Conservation (phyloP, 2,888 invertebrate species). For the Drepana falcataria region DNA sequence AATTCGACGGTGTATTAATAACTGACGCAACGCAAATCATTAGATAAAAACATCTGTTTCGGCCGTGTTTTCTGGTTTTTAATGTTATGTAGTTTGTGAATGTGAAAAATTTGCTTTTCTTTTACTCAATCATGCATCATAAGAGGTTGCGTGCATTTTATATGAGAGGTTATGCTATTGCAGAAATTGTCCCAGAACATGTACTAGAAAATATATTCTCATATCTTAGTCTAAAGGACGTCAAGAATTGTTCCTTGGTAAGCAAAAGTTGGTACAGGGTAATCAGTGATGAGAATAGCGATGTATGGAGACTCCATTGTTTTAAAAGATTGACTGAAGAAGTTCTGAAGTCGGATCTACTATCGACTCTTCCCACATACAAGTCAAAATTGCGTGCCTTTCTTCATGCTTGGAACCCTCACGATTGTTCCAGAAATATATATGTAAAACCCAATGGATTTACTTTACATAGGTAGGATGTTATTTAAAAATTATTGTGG, state of each 20-base stretch:
- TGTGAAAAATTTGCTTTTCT: neutral
- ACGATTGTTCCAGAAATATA: constrained; percentile 97
- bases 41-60: no score
- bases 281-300: constrained; percentile 94
- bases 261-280: constrained; percentile 96
- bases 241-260: constrained; percentile 92
- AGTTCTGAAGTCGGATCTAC: constrained; percentile 91
- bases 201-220: constrained; percentile 95
- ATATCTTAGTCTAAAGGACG: constrained; percentile 90
- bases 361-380: constrained; percentile 92
- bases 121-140: neutral
- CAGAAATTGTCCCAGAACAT: constrained; percentile 85
- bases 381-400: constrained; percentile 96
- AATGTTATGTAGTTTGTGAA: neutral
- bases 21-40: no score
- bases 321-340: constrained; percentile 91
- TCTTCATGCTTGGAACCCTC: constrained; percentile 97
- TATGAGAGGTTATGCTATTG: constrained; percentile 72
- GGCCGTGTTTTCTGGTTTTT: no score
- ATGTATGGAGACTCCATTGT: constrained; percentile 96
- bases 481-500: neutral
- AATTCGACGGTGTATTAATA: no score
- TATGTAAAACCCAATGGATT: constrained; percentile 98
- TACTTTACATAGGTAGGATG: constrained; percentile 89
- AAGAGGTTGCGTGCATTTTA: neutral